Percentiles rank a stretch among this genome's conserved stretches.
These are phyloP conservation scores for Hyles euphorbiae DNA, from an alignment of 1,140 invertebrate species.

Conservation along the genomic window DNA sequence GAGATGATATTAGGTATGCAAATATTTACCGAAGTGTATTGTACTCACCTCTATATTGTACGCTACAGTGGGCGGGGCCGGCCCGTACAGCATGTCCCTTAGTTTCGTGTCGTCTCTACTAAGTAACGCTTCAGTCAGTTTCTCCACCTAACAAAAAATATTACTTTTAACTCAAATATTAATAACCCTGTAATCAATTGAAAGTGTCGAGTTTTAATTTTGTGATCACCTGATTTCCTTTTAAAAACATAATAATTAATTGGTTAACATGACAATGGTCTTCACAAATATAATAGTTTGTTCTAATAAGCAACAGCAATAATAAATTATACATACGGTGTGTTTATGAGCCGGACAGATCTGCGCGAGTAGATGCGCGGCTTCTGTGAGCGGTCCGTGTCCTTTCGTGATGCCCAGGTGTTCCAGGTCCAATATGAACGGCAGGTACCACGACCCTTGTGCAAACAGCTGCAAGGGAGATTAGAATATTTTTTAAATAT, in stretches of 20 bases:
- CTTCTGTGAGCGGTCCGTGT: conserved; percentile 88
- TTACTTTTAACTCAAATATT: too few relatives aligned
- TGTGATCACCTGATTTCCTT: too few relatives aligned
- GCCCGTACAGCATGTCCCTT: conserved; percentile 69
- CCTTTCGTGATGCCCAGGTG: conserved; percentile 90
- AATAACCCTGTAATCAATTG: too few relatives aligned
- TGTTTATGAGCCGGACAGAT: conserved; percentile 90
- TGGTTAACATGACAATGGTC: too few relatives aligned
- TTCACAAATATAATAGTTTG: too few relatives aligned
- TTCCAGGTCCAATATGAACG: conserved; percentile 94
- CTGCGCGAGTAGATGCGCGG: conserved; percentile 90
- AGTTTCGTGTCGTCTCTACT: conserved; percentile 62
- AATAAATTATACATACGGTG: conserved; percentile 41
- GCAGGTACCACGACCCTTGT: conserved; percentile 86
- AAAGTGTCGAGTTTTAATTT: too few relatives aligned
- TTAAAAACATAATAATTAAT: too few relatives aligned
- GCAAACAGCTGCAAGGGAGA: conserved; percentile 79
- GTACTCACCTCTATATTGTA: conserved; percentile 66
- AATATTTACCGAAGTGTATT: too few relatives aligned
- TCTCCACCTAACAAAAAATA: conserved; percentile 48
- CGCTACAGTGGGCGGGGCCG: conserved; percentile 67
- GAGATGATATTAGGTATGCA: too few relatives aligned
- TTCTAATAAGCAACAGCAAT: too few relatives aligned
- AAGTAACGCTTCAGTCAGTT: conserved; percentile 66
- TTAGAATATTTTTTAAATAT: conserved; percentile 23